Evolutionary conservation across 2,113 vertebrate genomes (phyloP).

Genomic region (Delphinapterus leucas): DNA sequence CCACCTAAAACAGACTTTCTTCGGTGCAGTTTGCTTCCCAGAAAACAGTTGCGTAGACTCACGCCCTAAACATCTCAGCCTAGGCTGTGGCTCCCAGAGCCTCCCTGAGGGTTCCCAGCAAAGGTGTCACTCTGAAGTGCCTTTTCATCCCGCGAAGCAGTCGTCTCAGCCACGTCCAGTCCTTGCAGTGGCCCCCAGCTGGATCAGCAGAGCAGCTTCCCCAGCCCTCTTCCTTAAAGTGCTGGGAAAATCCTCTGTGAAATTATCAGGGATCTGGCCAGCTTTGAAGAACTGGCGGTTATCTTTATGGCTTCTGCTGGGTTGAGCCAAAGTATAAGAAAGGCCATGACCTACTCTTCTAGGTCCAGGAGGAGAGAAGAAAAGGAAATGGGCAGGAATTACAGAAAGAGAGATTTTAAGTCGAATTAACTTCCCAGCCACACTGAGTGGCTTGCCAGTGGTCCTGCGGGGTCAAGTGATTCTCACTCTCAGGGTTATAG

Average conservation of each 20-base stretch:
- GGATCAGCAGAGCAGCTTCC: background rate
- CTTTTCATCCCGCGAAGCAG: conserved; percentile 2
- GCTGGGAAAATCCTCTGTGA: conserved; percentile 44
- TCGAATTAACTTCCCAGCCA: background rate
- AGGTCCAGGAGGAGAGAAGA: conserved; percentile 12
- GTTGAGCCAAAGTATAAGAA: conserved; percentile 15
- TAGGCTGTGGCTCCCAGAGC: background rate
- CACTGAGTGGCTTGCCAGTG: no score
- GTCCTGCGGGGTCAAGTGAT: background rate
- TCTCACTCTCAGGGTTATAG: background rate
- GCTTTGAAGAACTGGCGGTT: conserved; percentile 55
- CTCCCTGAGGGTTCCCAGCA: background rate
- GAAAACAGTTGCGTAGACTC: background rate
- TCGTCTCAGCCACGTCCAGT: background rate
- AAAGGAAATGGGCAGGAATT: conserved; percentile 58
- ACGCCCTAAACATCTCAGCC: background rate
- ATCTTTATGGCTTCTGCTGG: conserved; percentile 54
- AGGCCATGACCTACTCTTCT: conserved; percentile 58
- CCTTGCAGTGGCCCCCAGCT: background rate
- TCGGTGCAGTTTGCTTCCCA: background rate
- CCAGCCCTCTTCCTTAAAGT: conserved; percentile 1
- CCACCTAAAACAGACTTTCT: background rate
- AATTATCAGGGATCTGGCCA: background rate
- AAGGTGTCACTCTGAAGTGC: background rate
- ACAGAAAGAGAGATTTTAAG: conserved; percentile 3